Evolutionary conservation across 2,888 invertebrate species (phyloP), one percentile per base, ranked within the genome.

Genomic region (Theretra japonica): DNA sequence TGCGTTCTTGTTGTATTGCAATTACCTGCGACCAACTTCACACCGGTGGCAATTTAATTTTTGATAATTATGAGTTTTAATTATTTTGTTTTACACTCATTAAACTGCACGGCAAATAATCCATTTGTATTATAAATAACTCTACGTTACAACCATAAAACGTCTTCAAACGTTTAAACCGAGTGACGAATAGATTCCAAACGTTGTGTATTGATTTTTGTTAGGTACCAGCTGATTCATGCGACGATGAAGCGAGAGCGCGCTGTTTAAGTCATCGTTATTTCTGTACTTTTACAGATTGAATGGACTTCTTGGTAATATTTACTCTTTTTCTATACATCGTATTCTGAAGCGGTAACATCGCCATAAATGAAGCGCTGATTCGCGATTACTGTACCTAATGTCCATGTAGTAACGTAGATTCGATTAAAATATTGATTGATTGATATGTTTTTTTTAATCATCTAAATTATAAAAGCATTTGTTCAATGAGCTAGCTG

Each of bases 201-300:
- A 62, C 62, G 62, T 69, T 56, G 25, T 57, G 69, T 93, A 93
- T 93, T 93, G 93, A 93, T 93, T 93, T 92, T 91, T 88, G 76
- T 73, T 71, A n/a, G n/a, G n/a, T n/a, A 79, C 87, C 91, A 92
- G 91, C 91, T 93, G 93, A 93, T 90, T 92, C 92, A 90, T 33
- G 28, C 28, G 23, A 21, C 83, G 75, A n/a, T n/a, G 30, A 65
- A 41, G 59, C 33, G 60, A 62, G 74, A 80, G 76, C 77, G 79
- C 80, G 76, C 75, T 79, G 80, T 85, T 82, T 92, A 90, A 91
- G 77, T 92, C 92, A 92, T 85, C 79, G 83, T 83, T 90, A 90
- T 89, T 89, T 88, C 84, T 79, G 81, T 78, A 80, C 80, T 83
- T 82, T 81, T 78, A 76, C 74, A 71, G 79, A 80, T 73, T 79